Evolutionary conservation across 2,797 vertebrate genomes (phyloP).

Genomic region (Anisognathus igniventris): DNA sequence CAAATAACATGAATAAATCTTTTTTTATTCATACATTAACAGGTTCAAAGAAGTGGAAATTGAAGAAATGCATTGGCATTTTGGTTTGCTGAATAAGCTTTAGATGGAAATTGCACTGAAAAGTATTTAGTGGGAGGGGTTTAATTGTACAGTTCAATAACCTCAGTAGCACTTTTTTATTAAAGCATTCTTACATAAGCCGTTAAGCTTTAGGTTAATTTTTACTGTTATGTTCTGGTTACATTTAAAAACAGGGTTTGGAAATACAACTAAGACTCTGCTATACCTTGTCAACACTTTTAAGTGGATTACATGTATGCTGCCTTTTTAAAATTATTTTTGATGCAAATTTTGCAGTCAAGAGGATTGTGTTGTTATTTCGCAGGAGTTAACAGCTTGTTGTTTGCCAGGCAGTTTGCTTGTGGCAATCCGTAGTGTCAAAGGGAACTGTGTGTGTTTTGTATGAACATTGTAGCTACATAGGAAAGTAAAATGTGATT

Average conservation of each 20-base stretch:
- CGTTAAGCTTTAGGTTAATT: constrained; percentile 81
- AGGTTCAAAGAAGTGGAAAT: constrained; percentile 88
- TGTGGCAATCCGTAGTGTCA: neutral
- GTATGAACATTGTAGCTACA: constrained; percentile 10
- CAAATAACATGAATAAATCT: constrained; percentile 78
- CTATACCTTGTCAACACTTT: neutral
- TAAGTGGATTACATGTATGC: neutral
- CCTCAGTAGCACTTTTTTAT: constrained; percentile 72
- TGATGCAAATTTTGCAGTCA: neutral
- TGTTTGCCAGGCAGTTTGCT: constrained; percentile 12
- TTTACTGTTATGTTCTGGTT: constrained; percentile 70
- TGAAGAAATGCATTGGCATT: constrained; percentile 88
- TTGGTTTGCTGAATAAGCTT: constrained; percentile 98
- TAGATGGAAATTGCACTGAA: constrained; percentile 81
- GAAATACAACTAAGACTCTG: constrained; percentile 39
- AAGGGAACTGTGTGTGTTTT: neutral
- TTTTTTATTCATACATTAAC: constrained; percentile 80
- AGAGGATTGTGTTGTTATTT: neutral
- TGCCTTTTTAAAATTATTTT: neutral
- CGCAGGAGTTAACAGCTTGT: neutral
- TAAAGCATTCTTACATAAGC: constrained; percentile 76
- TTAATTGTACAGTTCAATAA: constrained; percentile 76
- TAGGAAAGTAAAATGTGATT: constrained; percentile 44
- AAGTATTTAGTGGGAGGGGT: constrained; percentile 76
- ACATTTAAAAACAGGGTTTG: constrained; percentile 44